Conservation (phyloP, 2,797 vertebrate species). For the Nannoperca australis region DNA sequence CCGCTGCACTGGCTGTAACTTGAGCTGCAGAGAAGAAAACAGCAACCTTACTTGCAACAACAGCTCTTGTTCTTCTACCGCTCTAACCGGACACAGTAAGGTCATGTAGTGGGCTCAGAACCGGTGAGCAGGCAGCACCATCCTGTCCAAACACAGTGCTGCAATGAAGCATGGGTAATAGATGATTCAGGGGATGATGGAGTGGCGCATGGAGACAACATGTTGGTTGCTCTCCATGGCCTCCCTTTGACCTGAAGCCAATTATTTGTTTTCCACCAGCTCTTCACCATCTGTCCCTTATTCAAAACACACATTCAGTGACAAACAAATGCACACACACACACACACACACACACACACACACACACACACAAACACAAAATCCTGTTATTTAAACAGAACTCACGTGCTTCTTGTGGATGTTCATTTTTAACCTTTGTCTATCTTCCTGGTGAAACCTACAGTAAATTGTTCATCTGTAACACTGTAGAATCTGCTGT, state of each 20-base stretch:
- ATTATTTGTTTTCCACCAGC: conserved; percentile 54
- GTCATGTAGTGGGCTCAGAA: conserved; percentile 14
- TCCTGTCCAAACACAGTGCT: conserved; percentile 34
- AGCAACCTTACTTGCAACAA: not conserved
- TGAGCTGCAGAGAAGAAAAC: conserved; percentile 14
- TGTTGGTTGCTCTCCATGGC: conserved; percentile 42
- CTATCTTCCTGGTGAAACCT: not conserved
- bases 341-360: conserved; percentile 3
- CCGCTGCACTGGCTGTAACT: not conserved
- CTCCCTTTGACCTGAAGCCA: conserved; percentile 53
- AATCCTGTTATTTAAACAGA: not conserved
- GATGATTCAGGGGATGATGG: conserved; percentile 59
- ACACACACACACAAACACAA: not conserved
- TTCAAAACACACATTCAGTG: conserved; percentile 15
- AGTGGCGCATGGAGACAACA: conserved; percentile 48
- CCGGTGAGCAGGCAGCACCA: not conserved
- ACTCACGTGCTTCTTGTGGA: not conserved
- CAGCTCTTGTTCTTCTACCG: not conserved
- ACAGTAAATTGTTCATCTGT: not conserved
- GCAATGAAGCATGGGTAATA: conserved; percentile 52
- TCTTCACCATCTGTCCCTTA: conserved; percentile 38
- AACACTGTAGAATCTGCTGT: not conserved
- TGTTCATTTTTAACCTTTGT: not conserved
- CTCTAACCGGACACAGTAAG: conserved; percentile 16
- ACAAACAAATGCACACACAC: conserved; percentile 15